Evolutionary conservation across 53 echinoderm and acorn worm genomes (phyloP), one percentile per base, ranked within the genome.

Genomic region (Glandiceps talaboti): DNA sequence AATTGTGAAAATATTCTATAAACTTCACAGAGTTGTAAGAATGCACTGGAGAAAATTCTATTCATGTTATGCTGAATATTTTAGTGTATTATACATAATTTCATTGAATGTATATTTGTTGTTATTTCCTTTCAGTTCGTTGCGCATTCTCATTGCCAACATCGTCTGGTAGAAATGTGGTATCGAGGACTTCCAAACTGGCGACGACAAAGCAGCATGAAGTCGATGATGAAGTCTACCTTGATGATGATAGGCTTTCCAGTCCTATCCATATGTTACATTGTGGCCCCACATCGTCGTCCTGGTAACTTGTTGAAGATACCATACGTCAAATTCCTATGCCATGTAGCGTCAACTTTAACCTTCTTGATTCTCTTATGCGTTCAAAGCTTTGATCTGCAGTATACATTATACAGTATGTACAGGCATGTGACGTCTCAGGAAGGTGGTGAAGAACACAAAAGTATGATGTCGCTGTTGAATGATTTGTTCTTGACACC

Each of bases 271-370:
- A 45, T 45, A 12, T 45, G 6, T 45, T 45, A 45, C 64, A 45
- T 45, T 20, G 6, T 45, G 6, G 64, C 64, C 6, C 64, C 64
- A 45, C 20, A 45, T 20, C 64, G 32, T 28, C 31, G 32, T 6
- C 79, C 32, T 14, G 79, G 79, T 26, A 26, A 28, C 0, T 32
- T 31, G 79, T 27, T 78, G 1, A 32, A 78, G n/a, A 78, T 78
- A 30, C 79, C 79, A 0, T 78, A 78, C n/a, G 32, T 78, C 79
- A 78, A 78, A 26, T 78, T 78, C 79, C 31, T 78, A 28, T 78
- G 79, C 26, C 31, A 32, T 32, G 31, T 32, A 1, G 79, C 79
- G 10, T 78, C 79, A 0, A 31, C 27, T 30, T 78, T 78, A 1
- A 78, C 79, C 0, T 78, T 78, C 32, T 78, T 78, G 25, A 25